These are phyloP conservation scores for Dascyllus trimaculatus DNA, from an alignment of 2,113 vertebrate species.

Conservation along the genomic window DNA sequence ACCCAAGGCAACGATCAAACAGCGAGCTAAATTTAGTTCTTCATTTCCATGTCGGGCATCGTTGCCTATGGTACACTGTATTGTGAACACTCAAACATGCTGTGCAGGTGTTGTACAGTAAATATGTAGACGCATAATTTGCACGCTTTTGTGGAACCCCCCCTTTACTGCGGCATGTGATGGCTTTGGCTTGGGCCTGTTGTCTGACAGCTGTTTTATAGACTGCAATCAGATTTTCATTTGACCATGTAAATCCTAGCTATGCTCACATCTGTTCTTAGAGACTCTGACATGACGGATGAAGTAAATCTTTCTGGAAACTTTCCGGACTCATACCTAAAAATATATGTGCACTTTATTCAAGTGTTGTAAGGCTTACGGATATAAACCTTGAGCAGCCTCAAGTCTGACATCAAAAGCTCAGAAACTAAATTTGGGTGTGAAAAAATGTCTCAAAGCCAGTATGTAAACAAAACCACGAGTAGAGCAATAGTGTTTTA, in stretches of 20 bases:
- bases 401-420: slow-evolving; percentile 51
- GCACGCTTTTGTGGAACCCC: slow-evolving; percentile 42
- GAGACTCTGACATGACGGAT: slow-evolving; percentile 31
- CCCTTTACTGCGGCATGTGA: slow-evolving; percentile 32
- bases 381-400: slow-evolving; percentile 30
- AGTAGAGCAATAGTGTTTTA: slow-evolving; percentile 27
- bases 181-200: slow-evolving; percentile 40
- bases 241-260: slow-evolving; percentile 31
- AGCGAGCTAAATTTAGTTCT: slow-evolving; percentile 45
- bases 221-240: slow-evolving; percentile 32
- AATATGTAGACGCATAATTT: slow-evolving; percentile 46
- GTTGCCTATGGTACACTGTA: slow-evolving; percentile 12
- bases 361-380: slow-evolving; percentile 44
- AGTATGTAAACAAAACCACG: slow-evolving; percentile 41
- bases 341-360: slow-evolving; percentile 41
- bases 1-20: slow-evolving; percentile 57
- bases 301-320: slow-evolving; percentile 36
- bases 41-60: slow-evolving; percentile 22
- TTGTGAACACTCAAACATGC: not conserved
- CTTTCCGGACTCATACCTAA: slow-evolving; percentile 9
- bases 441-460: slow-evolving; percentile 31
- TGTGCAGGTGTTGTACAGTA: slow-evolving; percentile 45
- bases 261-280: slow-evolving; percentile 37
- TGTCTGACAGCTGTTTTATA: slow-evolving; percentile 62
- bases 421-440: slow-evolving; percentile 37